Evolutionary conservation across 1,140 invertebrate species (phyloP).

Genomic region (Harlomillsia oculata): DNA sequence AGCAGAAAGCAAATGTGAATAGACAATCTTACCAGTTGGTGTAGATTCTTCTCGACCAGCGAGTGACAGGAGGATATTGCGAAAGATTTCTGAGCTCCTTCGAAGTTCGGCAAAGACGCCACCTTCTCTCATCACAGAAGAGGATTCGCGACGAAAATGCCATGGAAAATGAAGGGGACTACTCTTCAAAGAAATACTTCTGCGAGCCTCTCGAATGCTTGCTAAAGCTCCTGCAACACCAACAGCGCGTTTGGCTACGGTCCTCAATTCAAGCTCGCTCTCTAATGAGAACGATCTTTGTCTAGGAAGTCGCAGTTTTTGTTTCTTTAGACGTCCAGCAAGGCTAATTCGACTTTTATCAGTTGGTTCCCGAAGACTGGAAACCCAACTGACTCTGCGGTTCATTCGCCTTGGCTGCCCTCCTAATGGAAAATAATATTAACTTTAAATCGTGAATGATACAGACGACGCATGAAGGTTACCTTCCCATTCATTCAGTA

Average conservation of each 20-base stretch:
- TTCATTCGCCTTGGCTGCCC: slow-evolving; percentile 28
- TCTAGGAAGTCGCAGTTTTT: slow-evolving; percentile 38
- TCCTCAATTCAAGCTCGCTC: slow-evolving; percentile 37
- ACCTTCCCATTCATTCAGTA: too few species aligned
- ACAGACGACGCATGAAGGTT: too few species aligned
- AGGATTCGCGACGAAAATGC: slow-evolving; percentile 31
- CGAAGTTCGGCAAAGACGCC: slow-evolving; percentile 41
- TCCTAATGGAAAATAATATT: slow-evolving; percentile 9
- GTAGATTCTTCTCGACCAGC: slow-evolving; percentile 38
- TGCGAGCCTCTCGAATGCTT: slow-evolving; percentile 36
- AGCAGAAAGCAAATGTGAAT: not conserved
- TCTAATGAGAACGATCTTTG: slow-evolving; percentile 43
- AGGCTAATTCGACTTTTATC: slow-evolving; percentile 36
- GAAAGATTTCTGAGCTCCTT: slow-evolving; percentile 42
- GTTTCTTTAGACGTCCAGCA: slow-evolving; percentile 36
- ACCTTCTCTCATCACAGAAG: slow-evolving; percentile 30
- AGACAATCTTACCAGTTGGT: slow-evolving; percentile 28
- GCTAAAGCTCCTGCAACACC: slow-evolving; percentile 33
- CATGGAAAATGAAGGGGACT: slow-evolving; percentile 36
- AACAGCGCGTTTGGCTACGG: slow-evolving; percentile 35
- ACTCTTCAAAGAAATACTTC: slow-evolving; percentile 40
- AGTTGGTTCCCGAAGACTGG: slow-evolving; percentile 32
- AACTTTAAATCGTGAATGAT: not conserved
- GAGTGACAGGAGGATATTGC: slow-evolving; percentile 42
- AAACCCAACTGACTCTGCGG: slow-evolving; percentile 39